phyloP scores from a whole-genome alignment of 2,888 invertebrate genomes.

The Cheilosia impressa region DNA sequence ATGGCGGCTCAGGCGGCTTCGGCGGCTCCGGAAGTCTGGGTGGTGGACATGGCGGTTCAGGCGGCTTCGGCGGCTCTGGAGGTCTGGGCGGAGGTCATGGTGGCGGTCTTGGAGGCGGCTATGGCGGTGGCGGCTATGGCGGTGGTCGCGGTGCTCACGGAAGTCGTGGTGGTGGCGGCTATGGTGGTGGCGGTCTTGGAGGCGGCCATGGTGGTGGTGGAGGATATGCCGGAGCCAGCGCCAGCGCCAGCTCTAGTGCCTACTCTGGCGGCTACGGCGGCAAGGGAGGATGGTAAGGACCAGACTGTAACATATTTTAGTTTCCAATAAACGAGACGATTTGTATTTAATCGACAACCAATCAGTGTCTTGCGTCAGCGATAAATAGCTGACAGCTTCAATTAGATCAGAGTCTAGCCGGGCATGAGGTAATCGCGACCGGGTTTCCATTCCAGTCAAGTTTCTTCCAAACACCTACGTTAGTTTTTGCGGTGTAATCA shows the following conservation, averaged over 20 bases:
- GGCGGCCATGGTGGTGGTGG: constrained; percentile 72
- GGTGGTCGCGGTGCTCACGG: constrained; percentile 70
- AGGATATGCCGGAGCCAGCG: constrained; percentile 17
- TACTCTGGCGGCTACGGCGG: constrained; percentile 32
- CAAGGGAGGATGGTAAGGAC: constrained; percentile 52
- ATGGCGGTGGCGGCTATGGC: constrained; percentile 24
- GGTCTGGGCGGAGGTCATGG: constrained; percentile 22
- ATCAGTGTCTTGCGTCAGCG: constrained; percentile 31
- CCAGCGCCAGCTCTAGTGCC: neutral
- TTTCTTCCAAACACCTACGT: constrained; percentile 17
- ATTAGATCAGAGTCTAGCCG: constrained; percentile 24
- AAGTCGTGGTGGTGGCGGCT: constrained; percentile 69
- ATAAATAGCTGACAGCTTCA: constrained; percentile 16
- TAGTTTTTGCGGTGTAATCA: neutral
- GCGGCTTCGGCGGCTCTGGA: neutral
- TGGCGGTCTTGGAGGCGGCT: constrained; percentile 28
- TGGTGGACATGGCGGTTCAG: constrained; percentile 16
- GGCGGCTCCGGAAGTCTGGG: constrained; percentile 3
- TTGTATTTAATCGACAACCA: constrained; percentile 9
- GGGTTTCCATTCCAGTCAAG: neutral
- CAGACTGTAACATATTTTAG: neutral
- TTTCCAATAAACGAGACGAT: constrained; percentile 4
- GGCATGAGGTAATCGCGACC: constrained; percentile 17
- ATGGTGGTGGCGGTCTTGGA: constrained; percentile 53
- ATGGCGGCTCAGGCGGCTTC: constrained; percentile 7